Conservation (phyloP, 2,888 invertebrate species). For the Liopterus haemorrhoidalis region DNA sequence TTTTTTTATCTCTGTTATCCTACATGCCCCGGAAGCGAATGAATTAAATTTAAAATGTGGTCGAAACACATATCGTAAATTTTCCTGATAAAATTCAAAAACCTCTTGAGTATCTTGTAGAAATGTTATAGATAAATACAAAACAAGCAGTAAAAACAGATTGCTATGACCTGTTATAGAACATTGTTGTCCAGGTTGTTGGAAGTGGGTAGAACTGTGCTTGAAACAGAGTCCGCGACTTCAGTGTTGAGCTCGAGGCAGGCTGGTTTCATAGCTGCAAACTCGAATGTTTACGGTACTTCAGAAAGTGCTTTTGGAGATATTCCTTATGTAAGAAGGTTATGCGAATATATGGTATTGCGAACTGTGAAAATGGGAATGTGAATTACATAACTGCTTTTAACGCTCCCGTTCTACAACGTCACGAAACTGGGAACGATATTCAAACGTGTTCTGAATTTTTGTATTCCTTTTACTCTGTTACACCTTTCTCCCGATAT, state of each 20-base stretch:
- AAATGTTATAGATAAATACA: too few species aligned
- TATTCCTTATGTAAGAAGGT: too few species aligned
- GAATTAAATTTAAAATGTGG: conserved; percentile 21
- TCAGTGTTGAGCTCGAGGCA: conserved; percentile 1
- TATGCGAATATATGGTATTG: too few species aligned
- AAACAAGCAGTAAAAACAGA: conserved; percentile 19
- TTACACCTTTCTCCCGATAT: conserved; percentile 19
- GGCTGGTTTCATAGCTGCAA: background rate
- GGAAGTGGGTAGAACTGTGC: too few species aligned
- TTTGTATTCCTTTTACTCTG: conserved; percentile 5
- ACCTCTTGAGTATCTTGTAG: too few species aligned
- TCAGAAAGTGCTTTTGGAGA: too few species aligned
- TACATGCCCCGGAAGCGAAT: conserved; percentile 13
- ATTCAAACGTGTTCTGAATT: conserved; percentile 23
- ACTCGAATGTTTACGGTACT: conserved; percentile 7
- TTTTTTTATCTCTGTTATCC: too few species aligned
- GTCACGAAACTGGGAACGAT: conserved; percentile 17
- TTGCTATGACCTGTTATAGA: conserved; percentile 16
- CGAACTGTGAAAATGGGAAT: conserved; percentile 19
- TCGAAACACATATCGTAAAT: conserved; percentile 9
- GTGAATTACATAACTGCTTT: conserved; percentile 24
- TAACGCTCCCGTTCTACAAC: conserved; percentile 18
- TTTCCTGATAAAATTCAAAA: conserved; percentile 3
- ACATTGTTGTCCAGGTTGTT: too few species aligned
- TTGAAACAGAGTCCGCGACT: too few species aligned